Evolutionary conservation across 1,140 invertebrate genomes (phyloP), one percentile per base, ranked within the genome.

Genomic region (Cydia fagiglandana): DNA sequence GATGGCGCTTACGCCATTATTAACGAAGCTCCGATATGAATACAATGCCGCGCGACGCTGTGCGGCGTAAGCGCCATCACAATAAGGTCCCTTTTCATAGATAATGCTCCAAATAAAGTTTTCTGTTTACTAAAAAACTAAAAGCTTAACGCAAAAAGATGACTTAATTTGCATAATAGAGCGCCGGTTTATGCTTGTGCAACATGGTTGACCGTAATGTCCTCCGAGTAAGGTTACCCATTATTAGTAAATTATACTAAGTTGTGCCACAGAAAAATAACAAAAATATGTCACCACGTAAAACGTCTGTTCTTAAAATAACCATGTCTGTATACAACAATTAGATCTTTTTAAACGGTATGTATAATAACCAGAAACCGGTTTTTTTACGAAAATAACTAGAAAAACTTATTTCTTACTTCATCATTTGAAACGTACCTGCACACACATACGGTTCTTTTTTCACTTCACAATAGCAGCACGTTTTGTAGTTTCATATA

Each of bases 151-250:
- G 34, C 34, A 20, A 6, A 61, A 24, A 61, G 17, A 61, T 61
- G 6, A 61, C 6, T 24, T 10, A 53, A 20, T 61, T 20, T 61
- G 53, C 53, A 15, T 24, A 61, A 1, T 61, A 61, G 53, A 61
- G 53, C 53, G 17, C 53, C 53, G 53, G 53, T 61, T 61, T 24
- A 61, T 20, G 17, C 17, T 61, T 61, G 53, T 61, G 53, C 53
- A 61, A 20, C 53, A 61, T 61, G 6, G 13, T 61, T 61, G 53
- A 20, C 53, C 53, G 17, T 61, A 61, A 20, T 61, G 53, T 61
- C 53, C 53, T 24, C 53, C 53, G 53, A 24, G 53, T 20, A 61
- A 61, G 17, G 53, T 61, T 20, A 61, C 53, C 4, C n/a, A 61
- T 20, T 34, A 34, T 34, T 34, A 34, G 5, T 61, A 45, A 2